These are phyloP conservation scores for Columba janthina DNA, from an alignment of 2,113 vertebrate species.

Conservation along the genomic window DNA sequence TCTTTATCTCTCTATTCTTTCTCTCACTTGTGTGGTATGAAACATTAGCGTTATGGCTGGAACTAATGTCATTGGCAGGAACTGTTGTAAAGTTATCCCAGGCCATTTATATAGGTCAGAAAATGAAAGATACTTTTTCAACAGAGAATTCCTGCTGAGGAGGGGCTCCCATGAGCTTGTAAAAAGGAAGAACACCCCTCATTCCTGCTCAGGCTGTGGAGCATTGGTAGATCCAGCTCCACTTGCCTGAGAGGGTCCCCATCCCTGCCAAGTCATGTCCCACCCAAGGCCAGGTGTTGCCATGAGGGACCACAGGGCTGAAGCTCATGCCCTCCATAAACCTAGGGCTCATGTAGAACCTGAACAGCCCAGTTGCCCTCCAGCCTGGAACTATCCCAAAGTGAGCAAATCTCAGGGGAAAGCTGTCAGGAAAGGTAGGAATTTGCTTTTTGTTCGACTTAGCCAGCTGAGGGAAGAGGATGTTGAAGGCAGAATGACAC, in stretches of 20 bases:
- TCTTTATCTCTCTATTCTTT: not conserved
- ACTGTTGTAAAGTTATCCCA: not conserved
- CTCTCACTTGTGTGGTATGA: not conserved
- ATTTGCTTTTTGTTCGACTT: not conserved
- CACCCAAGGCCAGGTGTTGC: not conserved
- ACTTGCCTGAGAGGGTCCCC: not conserved
- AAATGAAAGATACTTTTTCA: not conserved
- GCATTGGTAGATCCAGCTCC: not conserved
- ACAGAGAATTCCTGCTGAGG: not conserved
- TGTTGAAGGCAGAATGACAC: not conserved
- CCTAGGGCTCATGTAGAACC: not conserved
- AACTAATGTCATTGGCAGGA: not conserved
- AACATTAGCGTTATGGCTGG: not conserved
- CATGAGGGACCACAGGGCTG: not conserved
- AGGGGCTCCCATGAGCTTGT: not conserved
- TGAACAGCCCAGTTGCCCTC: not conserved
- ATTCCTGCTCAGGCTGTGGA: not conserved
- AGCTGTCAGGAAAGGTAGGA: not conserved
- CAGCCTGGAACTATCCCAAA: not conserved
- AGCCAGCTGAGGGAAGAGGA: not conserved
- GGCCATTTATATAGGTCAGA: not conserved
- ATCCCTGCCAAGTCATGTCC: not conserved
- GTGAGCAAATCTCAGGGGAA: not conserved
- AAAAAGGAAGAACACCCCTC: not conserved
- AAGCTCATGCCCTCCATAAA: not conserved